Evolutionary conservation across 2,888 invertebrate species (phyloP), one percentile per base, ranked within the genome.

Genomic region (Chesias legatella): DNA sequence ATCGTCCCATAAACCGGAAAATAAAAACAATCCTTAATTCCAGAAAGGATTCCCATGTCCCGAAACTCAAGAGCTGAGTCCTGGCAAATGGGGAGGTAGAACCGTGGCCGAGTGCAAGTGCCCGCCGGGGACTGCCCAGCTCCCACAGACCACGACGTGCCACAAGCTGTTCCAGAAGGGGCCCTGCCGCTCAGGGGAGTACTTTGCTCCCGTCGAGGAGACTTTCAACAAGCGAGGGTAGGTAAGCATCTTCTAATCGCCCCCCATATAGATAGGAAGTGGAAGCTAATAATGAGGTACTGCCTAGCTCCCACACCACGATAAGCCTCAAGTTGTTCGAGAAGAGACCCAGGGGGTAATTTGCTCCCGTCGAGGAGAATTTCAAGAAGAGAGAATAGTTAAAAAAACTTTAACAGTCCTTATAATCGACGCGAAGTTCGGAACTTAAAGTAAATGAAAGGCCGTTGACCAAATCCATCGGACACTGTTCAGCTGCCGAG

Each of bases 51-150:
- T 92, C 55, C 96, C 96, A 0, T 96, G 96, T 64, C 94, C 95
- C 0, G 93, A 94, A 0, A 94, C 94, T 6, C 95, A 95, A 91
- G 96, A 96, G 77, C 77, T 96, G 17, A 92, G 93, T 50, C 94
- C 95, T 0, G 90, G 74, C 46, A 61, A 76, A 21, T 71, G 86
- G 88, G 72, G 90, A 72, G 60, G 90, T 40, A 78, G 90, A 10
- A 91, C 91, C 1, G 88, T 91, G 0, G 94, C 95, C 0, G 94
- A 94, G 69, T 96, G 95, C 77, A 91, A 93, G 53, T 96, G 95
- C 63, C 95, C 95, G 0, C 95, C 95, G 0, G 92, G 93, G 22
- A 93, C 93, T 0, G 94, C 94, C 0, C 92, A 94, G 60, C 91
- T 92, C 46, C 90, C 91, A 0, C 81, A 90, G 43, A 92, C 93